Percentiles rank a stretch among this genome's conserved stretches.
These are phyloP conservation scores for Gasteruption jaculator DNA, from an alignment of 2,888 invertebrate genomes.

Conservation along the genomic window DNA sequence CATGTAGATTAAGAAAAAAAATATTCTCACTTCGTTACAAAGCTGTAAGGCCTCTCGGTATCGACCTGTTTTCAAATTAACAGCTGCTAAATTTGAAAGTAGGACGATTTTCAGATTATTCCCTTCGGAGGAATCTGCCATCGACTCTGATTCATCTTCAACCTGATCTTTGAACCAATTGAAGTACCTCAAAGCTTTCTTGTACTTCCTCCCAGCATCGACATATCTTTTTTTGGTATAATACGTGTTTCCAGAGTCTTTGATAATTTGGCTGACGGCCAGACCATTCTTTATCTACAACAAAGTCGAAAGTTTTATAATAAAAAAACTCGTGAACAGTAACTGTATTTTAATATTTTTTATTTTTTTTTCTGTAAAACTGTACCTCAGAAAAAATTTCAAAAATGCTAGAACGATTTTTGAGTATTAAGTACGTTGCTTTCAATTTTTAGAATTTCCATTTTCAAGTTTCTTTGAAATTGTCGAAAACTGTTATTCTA, in stretches of 20 bases:
- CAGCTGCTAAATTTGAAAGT: constrained; percentile 71
- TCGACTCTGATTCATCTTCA: constrained; percentile 34
- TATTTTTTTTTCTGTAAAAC: too few species aligned
- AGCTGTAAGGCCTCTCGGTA: constrained; percentile 60
- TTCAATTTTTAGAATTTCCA: not conserved
- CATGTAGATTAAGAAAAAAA: constrained; percentile 5
- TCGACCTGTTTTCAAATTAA: constrained; percentile 63
- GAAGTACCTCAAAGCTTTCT: constrained; percentile 73
- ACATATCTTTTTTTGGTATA: constrained; percentile 61
- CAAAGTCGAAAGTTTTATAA: too few species aligned
- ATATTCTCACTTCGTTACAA: constrained; percentile 66
- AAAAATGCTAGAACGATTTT: too few species aligned
- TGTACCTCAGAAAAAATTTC: too few species aligned
- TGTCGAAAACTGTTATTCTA: not conserved
- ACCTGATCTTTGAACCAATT: constrained; percentile 50
- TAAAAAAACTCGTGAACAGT: too few species aligned
- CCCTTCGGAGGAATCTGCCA: too few species aligned
- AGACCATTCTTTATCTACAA: constrained; percentile 54
- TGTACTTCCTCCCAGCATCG: constrained; percentile 71
- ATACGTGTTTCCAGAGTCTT: constrained; percentile 68
- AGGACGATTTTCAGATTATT: constrained; percentile 55
- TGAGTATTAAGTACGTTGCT: not conserved
- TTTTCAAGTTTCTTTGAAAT: not conserved
- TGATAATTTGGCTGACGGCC: constrained; percentile 60
- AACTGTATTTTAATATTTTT: too few species aligned